Base-by-base conservation (phyloP, 2,888 invertebrate species). In the Physocephala rufipes region DNA sequence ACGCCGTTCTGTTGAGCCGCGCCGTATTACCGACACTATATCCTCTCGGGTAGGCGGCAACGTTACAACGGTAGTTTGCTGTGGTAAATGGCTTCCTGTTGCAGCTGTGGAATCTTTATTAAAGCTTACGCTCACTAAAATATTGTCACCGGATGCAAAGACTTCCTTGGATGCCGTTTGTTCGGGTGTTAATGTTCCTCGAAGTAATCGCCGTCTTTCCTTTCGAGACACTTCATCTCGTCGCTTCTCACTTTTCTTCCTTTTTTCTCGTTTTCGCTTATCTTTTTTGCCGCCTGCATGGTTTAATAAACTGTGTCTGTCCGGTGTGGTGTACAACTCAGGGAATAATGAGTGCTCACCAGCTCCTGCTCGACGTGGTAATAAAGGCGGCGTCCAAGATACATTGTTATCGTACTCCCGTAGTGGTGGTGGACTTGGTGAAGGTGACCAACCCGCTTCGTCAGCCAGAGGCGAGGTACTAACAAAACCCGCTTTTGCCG, bases 81-180 rank as follows among this genome's bases (percentile, higher is more conserved):
- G 86, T 26, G 58, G 64, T 58, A 73, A 75, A 19, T 59, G 74
- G 63, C 47, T 28, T 7, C 73, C 74, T 3, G 76, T 69, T 76
- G 77, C 70, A 76, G 26, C 24, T 21, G 73, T 77, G 3, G 76
- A 70, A 76, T 89, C 90, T 78, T 94, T 93, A 83, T 93, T 92
- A 86, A 96, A 96, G 85, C 95, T 95, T 21, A 96, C 95, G 86
- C 95, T 95, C 15, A 96, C 95, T 75, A 96, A 89, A 80, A 96
- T 96, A 84, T 95, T 96, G 86, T 96, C 95, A 2, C 96, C 96
- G 15, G 95, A 95, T 0, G 96, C 95, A 84, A 95, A 96, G 2
- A 96, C 95, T 86, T 95, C 95, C 84, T 96, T 96, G 2, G 93
- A 93, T 0, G 94, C 93, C 67, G 88, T 89, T 59, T 85, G 80